Conservation (phyloP, 1,140 invertebrate species). For the Rhynchophorus ferrugineus region DNA sequence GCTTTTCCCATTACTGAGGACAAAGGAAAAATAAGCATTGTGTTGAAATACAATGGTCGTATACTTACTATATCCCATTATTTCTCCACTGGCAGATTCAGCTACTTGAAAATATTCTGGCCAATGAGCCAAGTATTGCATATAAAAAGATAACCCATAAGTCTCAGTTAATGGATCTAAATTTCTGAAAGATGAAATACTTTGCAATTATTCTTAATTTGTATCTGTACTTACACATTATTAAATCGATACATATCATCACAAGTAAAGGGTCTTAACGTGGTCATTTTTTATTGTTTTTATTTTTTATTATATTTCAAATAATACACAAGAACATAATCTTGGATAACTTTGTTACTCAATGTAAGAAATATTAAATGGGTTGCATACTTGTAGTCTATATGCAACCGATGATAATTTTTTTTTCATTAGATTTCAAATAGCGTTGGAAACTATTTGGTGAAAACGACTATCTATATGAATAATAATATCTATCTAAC, state of each 20-base stretch:
- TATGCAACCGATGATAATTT: too few relatives aligned
- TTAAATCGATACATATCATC: slow-evolving; percentile 95
- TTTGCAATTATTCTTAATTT: neutral
- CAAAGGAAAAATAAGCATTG: too few relatives aligned
- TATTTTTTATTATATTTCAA: too few relatives aligned
- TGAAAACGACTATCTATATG: too few relatives aligned
- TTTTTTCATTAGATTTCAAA: too few relatives aligned
- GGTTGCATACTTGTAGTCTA: too few relatives aligned
- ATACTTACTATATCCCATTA: slow-evolving; percentile 96
- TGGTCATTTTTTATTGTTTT: slow-evolving; percentile 67
- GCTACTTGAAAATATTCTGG: slow-evolving; percentile 98
- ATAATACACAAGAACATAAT: too few relatives aligned
- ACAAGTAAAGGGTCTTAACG: slow-evolving; percentile 84
- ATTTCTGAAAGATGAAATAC: slow-evolving; percentile 61
- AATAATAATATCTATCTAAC: too few relatives aligned
- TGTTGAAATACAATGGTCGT: too few relatives aligned
- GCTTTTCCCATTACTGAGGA: slow-evolving; percentile 94
- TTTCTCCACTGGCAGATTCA: slow-evolving; percentile 88
- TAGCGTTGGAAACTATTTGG: too few relatives aligned
- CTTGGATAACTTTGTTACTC: too few relatives aligned
- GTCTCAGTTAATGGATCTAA: slow-evolving; percentile 96
- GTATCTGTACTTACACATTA: slow-evolving; percentile 73
- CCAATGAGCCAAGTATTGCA: slow-evolving; percentile 96
- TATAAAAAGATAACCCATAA: slow-evolving; percentile 95
- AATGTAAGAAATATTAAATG: too few relatives aligned